Conservation (phyloP, 2,888 invertebrate genomes). For the Pachliopta kotzebuea region DNA sequence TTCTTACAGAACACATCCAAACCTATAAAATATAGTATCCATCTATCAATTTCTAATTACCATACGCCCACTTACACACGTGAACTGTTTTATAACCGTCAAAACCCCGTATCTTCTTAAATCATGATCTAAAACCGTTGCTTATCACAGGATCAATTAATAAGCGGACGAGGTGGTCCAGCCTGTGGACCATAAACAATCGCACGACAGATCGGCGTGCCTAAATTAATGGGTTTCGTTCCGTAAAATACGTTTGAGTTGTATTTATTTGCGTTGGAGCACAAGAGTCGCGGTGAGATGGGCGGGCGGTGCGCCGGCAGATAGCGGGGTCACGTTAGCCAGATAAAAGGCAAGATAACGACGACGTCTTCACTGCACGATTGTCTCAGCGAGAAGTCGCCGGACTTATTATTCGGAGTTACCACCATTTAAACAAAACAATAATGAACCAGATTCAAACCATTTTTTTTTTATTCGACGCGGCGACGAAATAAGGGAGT, state of each 20-base stretch:
- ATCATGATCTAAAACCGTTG: conserved; percentile 26
- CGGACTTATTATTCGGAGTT: conserved; percentile 31
- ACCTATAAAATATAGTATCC: conserved; percentile 5
- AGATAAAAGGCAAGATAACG: conserved; percentile 71
- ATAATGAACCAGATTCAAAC: background rate
- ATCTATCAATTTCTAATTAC: conserved; percentile 20
- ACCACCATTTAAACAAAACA: conserved; percentile 11
- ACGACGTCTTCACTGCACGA: conserved; percentile 61
- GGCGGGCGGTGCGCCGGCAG: conserved; percentile 62
- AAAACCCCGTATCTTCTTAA: conserved; percentile 17
- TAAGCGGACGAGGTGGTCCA: conserved; percentile 71
- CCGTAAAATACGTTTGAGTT: conserved; percentile 39
- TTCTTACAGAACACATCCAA: conserved; percentile 7
- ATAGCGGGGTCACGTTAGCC: conserved; percentile 75
- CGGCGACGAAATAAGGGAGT: too few relatives aligned
- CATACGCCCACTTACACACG: conserved; percentile 11
- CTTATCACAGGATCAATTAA: conserved; percentile 72
- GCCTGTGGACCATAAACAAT: conserved; percentile 60
- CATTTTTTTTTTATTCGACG: too few relatives aligned
- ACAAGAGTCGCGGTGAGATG: conserved; percentile 52
- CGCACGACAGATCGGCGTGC: conserved; percentile 65
- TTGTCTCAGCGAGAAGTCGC: conserved; percentile 51
- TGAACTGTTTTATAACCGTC: conserved; percentile 16
- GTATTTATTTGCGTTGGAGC: conserved; percentile 43
- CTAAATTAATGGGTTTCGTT: conserved; percentile 67